phyloP scores from a whole-genome alignment of 2,888 invertebrate genomes.

The Cyclophora punctaria region DNA sequence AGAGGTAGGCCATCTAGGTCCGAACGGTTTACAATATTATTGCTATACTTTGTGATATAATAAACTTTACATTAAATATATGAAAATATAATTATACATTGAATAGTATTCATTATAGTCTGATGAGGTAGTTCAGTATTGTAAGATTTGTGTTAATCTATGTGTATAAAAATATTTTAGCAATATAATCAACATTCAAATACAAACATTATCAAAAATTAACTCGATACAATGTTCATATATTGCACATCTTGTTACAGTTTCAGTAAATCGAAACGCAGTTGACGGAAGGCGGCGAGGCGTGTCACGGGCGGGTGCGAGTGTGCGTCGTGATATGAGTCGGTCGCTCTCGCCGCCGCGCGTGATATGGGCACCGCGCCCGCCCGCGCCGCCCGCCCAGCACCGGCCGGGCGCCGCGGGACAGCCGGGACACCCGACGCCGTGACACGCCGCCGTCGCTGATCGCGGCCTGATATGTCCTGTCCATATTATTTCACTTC shows the following conservation, averaged over 20 bases:
- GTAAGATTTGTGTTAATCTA: conserved; percentile 49
- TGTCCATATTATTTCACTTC: conserved; percentile 30
- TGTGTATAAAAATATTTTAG: conserved; percentile 74
- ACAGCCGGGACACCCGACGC: conserved; percentile 24
- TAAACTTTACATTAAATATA: conserved; percentile 5
- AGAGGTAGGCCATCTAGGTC: conserved; percentile 51
- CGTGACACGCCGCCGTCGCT: conserved; percentile 30
- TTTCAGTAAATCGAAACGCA: conserved; percentile 27
- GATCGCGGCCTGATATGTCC: conserved; percentile 46
- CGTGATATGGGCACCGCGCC: conserved; percentile 31
- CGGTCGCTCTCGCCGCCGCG: conserved; percentile 19
- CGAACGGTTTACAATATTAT: conserved; percentile 26
- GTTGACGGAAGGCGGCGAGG: conserved; percentile 24
- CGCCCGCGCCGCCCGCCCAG: not conserved
- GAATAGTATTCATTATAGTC: conserved; percentile 30
- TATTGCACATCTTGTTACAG: conserved; percentile 51
- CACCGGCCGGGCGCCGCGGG: conserved; percentile 15
- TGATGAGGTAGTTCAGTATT: conserved; percentile 69
- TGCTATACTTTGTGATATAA: conserved; percentile 14
- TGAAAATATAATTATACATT: conserved; percentile 4
- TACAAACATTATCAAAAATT: conserved; percentile 71
- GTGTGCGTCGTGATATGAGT: conserved; percentile 18
- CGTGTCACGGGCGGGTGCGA: no score
- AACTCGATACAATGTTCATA: conserved; percentile 59
- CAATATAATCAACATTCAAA: conserved; percentile 72